Evolutionary conservation across 2,113 vertebrate species (phyloP).

Genomic region (Damaliscus lunatus): DNA sequence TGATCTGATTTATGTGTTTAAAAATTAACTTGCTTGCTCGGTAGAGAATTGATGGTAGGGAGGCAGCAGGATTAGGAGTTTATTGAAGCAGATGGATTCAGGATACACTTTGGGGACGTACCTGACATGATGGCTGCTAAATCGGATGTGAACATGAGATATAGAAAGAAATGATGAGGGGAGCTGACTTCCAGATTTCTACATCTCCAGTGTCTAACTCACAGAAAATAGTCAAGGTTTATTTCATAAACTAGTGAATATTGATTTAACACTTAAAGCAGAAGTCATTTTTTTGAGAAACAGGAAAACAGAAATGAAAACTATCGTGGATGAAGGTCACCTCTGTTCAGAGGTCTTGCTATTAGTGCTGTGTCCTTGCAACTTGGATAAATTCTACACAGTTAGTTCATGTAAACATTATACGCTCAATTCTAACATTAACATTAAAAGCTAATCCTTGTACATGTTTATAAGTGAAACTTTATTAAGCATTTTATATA

Average conservation of each 20-base stretch:
- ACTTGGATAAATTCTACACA: neutral
- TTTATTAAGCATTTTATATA: neutral
- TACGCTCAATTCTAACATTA: neutral
- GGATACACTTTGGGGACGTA: neutral
- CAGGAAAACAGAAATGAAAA: neutral
- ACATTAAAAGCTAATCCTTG: neutral
- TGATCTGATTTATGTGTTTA: conserved; percentile 9
- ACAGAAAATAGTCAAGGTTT: neutral
- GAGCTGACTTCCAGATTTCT: neutral
- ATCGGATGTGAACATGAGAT: neutral
- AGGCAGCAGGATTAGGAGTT: neutral
- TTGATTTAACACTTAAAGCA: neutral
- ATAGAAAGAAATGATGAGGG: neutral
- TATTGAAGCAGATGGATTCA: neutral
- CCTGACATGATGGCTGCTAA: neutral
- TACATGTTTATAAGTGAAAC: neutral
- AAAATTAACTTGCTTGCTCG: conserved; percentile 28
- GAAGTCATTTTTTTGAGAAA: neutral
- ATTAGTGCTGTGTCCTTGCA: neutral
- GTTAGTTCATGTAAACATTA: neutral
- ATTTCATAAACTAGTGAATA: neutral
- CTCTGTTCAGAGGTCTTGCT: neutral
- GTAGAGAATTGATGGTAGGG: neutral
- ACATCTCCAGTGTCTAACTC: neutral
- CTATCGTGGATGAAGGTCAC: neutral